These are phyloP conservation scores for Drosophila parabipectinata DNA, from an alignment of 1,140 invertebrate genomes.

Conservation along the genomic window DNA sequence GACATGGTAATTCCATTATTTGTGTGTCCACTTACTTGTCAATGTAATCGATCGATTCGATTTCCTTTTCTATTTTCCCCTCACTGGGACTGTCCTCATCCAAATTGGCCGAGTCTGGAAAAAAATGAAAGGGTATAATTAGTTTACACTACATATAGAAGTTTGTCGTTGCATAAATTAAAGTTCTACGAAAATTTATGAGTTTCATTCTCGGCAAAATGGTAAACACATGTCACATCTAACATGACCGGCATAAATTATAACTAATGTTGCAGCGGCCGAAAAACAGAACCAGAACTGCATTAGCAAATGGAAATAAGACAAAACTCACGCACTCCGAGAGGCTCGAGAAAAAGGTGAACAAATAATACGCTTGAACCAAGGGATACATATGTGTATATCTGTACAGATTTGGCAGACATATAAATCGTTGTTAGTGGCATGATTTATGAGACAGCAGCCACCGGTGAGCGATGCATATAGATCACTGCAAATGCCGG, in stretches of 20 bases:
- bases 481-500: slow-evolving; percentile 64
- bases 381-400: slow-evolving; percentile 26
- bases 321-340: slow-evolving; percentile 58
- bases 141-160: slow-evolving; percentile 20
- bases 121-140: slow-evolving; percentile 34
- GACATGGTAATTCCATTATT: slow-evolving; percentile 40
- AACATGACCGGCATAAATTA: slow-evolving; percentile 67
- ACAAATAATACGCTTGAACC: slow-evolving; percentile 62
- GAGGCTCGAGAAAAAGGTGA: slow-evolving; percentile 37
- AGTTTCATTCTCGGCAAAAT: slow-evolving; percentile 39
- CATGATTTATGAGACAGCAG: slow-evolving; percentile 70
- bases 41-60: slow-evolving; percentile 81
- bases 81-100: slow-evolving; percentile 56
- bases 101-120: slow-evolving; percentile 66
- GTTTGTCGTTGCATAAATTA: slow-evolving; percentile 31
- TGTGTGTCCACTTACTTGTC: slow-evolving; percentile 72
- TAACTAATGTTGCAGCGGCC: slow-evolving; percentile 56
- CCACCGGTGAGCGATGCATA: slow-evolving; percentile 43
- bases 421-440: slow-evolving; percentile 53
- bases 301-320: slow-evolving; percentile 44
- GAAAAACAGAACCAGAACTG: slow-evolving; percentile 40
- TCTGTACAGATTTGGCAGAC: slow-evolving; percentile 25
- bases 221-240: slow-evolving; percentile 52
- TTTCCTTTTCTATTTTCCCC: slow-evolving; percentile 78
- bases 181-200: slow-evolving; percentile 48